These are phyloP conservation scores for Plagiodera versicolora DNA, from an alignment of 2,888 invertebrate species.

Conservation along the genomic window DNA sequence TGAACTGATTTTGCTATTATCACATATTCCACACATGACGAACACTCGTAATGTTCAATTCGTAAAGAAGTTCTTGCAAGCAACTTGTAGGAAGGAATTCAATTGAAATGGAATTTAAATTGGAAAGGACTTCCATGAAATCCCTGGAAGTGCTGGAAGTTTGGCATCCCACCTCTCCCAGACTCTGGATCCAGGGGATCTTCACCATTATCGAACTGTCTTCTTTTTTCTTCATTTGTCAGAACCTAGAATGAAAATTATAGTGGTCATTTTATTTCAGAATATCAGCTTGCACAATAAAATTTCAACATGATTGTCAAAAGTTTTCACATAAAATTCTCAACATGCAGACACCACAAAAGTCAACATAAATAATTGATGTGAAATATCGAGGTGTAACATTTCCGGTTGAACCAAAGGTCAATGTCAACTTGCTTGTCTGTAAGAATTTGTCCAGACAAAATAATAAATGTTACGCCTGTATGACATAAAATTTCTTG, in stretches of 20 bases:
- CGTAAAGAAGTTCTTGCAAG: neutral
- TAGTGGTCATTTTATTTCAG: too few species aligned
- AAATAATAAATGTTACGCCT: too few species aligned
- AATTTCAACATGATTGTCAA: neutral
- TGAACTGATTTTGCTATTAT: neutral
- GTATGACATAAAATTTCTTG: too few species aligned
- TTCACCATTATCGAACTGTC: constrained; percentile 90
- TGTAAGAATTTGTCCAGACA: too few species aligned
- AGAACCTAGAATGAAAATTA: constrained; percentile 60
- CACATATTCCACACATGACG: neutral
- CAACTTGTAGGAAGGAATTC: constrained; percentile 37
- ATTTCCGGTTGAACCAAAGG: too few species aligned
- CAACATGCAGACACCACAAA: too few species aligned
- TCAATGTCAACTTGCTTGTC: too few species aligned
- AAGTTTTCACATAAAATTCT: neutral
- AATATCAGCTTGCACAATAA: too few species aligned
- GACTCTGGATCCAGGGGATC: constrained; percentile 97
- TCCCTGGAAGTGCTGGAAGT: constrained; percentile 76
- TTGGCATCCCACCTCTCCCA: constrained; percentile 67
- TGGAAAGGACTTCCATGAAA: constrained; percentile 85
- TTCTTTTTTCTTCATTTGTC: constrained; percentile 88
- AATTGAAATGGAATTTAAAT: constrained; percentile 97
- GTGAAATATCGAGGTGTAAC: too few species aligned
- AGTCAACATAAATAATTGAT: too few species aligned
- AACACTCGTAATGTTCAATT: neutral